Base-by-base conservation (phyloP, 2,888 invertebrate species). In the Stenchaetothrips biformis region DNA sequence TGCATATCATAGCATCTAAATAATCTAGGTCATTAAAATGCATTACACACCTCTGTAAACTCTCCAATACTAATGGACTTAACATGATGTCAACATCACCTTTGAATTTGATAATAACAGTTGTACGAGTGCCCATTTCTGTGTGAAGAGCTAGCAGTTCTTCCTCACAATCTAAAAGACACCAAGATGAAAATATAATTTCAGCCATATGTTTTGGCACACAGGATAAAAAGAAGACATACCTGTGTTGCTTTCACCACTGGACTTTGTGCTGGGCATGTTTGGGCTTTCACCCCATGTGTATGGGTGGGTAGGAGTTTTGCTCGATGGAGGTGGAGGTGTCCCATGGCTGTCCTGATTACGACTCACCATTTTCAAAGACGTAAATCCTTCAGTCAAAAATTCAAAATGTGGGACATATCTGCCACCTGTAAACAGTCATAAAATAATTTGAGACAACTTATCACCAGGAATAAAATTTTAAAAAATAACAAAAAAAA, bases 71-170 rank as follows among this genome's bases (percentile, higher is more conserved):
- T 83, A 98, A 89, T 0, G 98, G 98, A 80, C 96, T 96, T 18
- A 98, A 88, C 91, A 96, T 95, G 0, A 98, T 89, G 87, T 98
- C 96, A 59, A 97, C 91, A 87, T 97, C 95, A 37, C 97, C 96
- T 85, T 96, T 94, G n/a, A 98, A 88, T 86, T 96, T 94, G 0
- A 97, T 90, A 62, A 97, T 93, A 6, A 96, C 88, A 0, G 95
- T 94, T 21, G 92, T 93, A 85, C 93, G 90, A 59, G 90, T 91
- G 81, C 92, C 92, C 80, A 90, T 91, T 80, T 92, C 88, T 83
- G 84, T 85, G 67, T 90, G 88, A 6, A 88, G 85, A 74, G 89
- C 87, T 59, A 90, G 84, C 77, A 90, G 85, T 84, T 90, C 90
- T 83, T 90, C 90, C 83, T 90, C 90, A 79, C 83, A 82, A 48